Conservation (phyloP, 2,888 invertebrate species). For the Drosophila nigricruria region DNA sequence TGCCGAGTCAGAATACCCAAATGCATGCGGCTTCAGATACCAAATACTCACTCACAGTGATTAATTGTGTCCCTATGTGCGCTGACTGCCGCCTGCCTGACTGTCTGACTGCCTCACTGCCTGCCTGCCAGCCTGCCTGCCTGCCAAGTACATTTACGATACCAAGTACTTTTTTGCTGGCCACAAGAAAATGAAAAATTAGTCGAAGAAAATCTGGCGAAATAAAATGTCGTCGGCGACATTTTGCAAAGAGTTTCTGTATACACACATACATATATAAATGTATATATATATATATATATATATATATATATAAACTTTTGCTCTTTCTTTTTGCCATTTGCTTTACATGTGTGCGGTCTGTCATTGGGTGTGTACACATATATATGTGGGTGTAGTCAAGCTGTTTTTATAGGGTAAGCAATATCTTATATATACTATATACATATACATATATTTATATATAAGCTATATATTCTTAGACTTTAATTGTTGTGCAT, state of each 20-base stretch:
- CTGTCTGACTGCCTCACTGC: slow-evolving; percentile 32
- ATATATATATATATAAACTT: slow-evolving; percentile 6
- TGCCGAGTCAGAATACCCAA: slow-evolving; percentile 50
- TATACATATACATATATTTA: slow-evolving; percentile 2
- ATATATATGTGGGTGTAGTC: slow-evolving; percentile 26
- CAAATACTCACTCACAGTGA: slow-evolving; percentile 56
- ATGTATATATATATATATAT: neutral
- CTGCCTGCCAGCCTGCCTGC: slow-evolving; percentile 34
- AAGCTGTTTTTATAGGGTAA: slow-evolving; percentile 6
- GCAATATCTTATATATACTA: slow-evolving; percentile 14
- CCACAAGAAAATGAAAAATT: slow-evolving; percentile 82
- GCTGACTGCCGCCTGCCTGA: slow-evolving; percentile 41
- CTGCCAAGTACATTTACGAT: slow-evolving; percentile 36
- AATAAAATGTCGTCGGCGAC: slow-evolving; percentile 85
- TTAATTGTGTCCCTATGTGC: slow-evolving; percentile 75
- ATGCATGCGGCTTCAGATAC: slow-evolving; percentile 22
- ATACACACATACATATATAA: neutral
- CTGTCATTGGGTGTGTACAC: slow-evolving; percentile 39
- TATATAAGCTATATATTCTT: slow-evolving; percentile 31
- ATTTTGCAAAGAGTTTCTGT: slow-evolving; percentile 78
- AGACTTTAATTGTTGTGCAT: slow-evolving; percentile 70
- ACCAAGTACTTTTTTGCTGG: slow-evolving; percentile 28
- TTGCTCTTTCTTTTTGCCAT: slow-evolving; percentile 14
- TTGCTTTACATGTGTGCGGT: slow-evolving; percentile 40
- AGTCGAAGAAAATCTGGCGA: slow-evolving; percentile 83